phyloP scores from a whole-genome alignment of 2,113 vertebrate genomes.

The Eptesicus fuscus region DNA sequence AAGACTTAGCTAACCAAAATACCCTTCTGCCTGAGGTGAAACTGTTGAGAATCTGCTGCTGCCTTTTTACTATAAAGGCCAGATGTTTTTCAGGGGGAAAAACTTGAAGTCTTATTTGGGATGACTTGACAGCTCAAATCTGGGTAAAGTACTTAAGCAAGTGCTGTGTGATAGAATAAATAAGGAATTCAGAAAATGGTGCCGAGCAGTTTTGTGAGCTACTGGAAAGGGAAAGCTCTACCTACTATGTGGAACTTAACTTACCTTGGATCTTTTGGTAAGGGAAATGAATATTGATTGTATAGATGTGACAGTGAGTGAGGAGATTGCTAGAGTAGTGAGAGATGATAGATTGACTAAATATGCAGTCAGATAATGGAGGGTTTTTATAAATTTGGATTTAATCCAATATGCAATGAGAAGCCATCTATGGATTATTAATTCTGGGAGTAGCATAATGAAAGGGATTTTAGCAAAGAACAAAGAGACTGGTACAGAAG shows the following conservation, averaged over 20 bases:
- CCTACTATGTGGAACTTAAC: neutral
- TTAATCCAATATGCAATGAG: neutral
- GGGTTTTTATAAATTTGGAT: neutral
- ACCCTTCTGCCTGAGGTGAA: neutral
- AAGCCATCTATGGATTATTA: neutral
- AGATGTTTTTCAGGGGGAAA: neutral
- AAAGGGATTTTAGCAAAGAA: neutral
- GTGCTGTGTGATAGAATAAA: neutral
- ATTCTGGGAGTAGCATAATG: neutral
- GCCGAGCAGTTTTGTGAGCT: neutral
- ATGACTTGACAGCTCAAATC: slow-evolving; percentile 1
- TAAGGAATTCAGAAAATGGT: slow-evolving; percentile 12
- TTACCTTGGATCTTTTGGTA: neutral
- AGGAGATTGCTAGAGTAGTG: neutral
- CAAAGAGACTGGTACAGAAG: neutral
- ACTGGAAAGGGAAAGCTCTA: neutral
- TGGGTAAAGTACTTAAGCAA: slow-evolving; percentile 33
- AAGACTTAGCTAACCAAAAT: neutral
- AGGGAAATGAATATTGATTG: neutral
- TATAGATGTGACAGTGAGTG: neutral
- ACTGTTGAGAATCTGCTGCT: neutral
- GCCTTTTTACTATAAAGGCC: neutral
- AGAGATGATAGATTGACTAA: neutral
- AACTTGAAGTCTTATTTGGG: neutral
- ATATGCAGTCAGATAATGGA: neutral